Percentiles rank a stretch among this genome's conserved stretches.
Evolutionary conservation across 2,797 vertebrate species (phyloP).

Genomic region (Prionace glauca): DNA sequence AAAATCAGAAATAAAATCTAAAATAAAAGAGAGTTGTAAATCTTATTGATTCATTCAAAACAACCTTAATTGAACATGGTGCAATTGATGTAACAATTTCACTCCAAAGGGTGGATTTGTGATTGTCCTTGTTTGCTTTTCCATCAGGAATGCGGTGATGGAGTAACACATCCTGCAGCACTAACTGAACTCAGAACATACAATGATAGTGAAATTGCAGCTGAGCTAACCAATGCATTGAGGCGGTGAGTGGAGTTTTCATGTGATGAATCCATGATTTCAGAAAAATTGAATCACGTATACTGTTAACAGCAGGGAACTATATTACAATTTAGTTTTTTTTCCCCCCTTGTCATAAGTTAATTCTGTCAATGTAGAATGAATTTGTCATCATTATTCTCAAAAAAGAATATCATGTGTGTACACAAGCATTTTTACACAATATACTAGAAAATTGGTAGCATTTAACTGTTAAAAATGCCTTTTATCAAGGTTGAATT

Average conservation of each 20-base stretch:
- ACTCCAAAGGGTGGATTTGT: background rate
- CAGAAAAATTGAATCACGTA: background rate
- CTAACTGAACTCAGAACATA: conserved; percentile 62
- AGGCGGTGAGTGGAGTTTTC: conserved; percentile 58
- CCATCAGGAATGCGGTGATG: conserved; percentile 64
- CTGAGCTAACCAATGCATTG: conserved; percentile 66
- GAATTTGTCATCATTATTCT: background rate
- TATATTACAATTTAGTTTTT: background rate
- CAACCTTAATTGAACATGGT: background rate
- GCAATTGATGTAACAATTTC: background rate
- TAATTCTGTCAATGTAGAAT: background rate
- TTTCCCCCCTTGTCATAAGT: background rate
- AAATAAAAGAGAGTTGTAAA: background rate
- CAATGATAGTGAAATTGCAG: conserved; percentile 64
- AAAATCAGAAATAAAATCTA: no score
- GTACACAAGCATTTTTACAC: background rate
- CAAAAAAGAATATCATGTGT: background rate
- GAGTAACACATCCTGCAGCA: conserved; percentile 50
- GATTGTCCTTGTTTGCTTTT: conserved; percentile 30
- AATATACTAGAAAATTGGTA: background rate
- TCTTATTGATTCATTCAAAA: conserved; percentile 20
- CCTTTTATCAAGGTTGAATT: background rate
- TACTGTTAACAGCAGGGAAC: background rate
- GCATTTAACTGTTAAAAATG: background rate
- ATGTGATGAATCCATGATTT: background rate